Evolutionary conservation across 2,888 invertebrate species (phyloP), one percentile per base, ranked within the genome.

Genomic region (Diplolepis rosae): DNA sequence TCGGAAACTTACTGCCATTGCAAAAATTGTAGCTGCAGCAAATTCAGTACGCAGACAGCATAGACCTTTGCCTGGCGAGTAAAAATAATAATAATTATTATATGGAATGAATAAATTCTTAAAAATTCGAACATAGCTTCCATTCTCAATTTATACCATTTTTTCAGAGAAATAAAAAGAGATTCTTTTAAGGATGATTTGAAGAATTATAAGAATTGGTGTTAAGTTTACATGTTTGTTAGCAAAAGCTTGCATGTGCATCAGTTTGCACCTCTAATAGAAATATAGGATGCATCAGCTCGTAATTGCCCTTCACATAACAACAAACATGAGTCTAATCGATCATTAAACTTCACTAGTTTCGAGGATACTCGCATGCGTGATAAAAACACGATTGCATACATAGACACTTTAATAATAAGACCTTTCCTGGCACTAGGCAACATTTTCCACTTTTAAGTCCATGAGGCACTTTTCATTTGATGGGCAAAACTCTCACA

Each of bases 331-430:
- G 48, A 70, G 39, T 51, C 69, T 65, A 69, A 76, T 76, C 76
- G 74, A 76, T 74, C 69, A 72, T 72, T 68, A 76, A 76, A 76
- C 71, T 74, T 74, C n/a, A n/a, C 70, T 73, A 48, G 71, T 69
- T 70, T 65, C 56, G 42, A 51, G 70, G 67, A 70, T 68, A 68
- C 56, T 52, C 51, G 69, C 35, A 45, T 15, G 71, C 69, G 66
- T 68, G 66, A 66, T 69, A 68, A 70, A 70, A 48, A 72, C 68
- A 67, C 69, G n/a, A n/a, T 69, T 66, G 35, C n/a, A 52, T n/a
- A 18, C 18, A 30, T 54, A 54, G 5, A 48, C n/a, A 54, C 32
- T 11, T 71, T 73, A 72, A 72, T 71, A 70, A 72, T 65, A 70
- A 73, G 65, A 27, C 71, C 69, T 73, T 69, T 71, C 76, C 76